These are phyloP conservation scores for Styela plicata DNA, from an alignment of 23 tunicate species.

Conservation along the genomic window DNA sequence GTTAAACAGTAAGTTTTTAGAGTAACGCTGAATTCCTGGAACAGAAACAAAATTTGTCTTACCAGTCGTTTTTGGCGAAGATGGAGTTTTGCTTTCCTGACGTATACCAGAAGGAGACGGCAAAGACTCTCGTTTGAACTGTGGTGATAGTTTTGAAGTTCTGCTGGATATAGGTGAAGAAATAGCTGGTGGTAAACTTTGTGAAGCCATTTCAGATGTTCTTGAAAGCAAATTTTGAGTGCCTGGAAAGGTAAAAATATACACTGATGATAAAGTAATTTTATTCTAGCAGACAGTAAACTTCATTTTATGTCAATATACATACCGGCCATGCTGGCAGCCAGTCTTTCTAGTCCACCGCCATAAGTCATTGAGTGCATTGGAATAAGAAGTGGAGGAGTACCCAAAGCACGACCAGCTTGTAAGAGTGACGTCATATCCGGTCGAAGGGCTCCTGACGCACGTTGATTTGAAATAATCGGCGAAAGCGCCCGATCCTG, in stretches of 20 bases:
- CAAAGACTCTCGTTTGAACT: no score
- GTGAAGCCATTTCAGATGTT: not conserved
- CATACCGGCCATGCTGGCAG: slow-evolving; percentile 57
- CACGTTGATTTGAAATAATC: not conserved
- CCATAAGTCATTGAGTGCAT: slow-evolving; percentile 76
- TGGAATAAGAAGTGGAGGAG: slow-evolving; percentile 78
- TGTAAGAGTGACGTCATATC: slow-evolving; percentile 48
- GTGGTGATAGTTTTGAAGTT: not conserved
- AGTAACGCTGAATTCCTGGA: no score
- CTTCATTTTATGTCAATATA: no score
- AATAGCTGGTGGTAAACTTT: not conserved
- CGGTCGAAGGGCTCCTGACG: slow-evolving; percentile 33
- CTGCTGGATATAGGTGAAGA: not conserved
- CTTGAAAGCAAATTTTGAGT: slow-evolving; percentile 1
- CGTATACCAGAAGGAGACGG: no score
- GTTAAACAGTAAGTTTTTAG: no score
- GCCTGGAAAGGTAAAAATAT: slow-evolving; percentile 1
- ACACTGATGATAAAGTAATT: no score
- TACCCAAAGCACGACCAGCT: slow-evolving; percentile 35
- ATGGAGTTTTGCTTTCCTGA: no score
- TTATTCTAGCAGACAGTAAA: no score
- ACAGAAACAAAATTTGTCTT: no score
- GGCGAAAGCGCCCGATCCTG: slow-evolving; percentile 11
- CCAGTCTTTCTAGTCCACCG: slow-evolving; percentile 65
- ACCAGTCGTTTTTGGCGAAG: no score